Base-by-base conservation (phyloP, 2,797 vertebrate genomes). In the Lepidocolaptes lacrymiger region DNA sequence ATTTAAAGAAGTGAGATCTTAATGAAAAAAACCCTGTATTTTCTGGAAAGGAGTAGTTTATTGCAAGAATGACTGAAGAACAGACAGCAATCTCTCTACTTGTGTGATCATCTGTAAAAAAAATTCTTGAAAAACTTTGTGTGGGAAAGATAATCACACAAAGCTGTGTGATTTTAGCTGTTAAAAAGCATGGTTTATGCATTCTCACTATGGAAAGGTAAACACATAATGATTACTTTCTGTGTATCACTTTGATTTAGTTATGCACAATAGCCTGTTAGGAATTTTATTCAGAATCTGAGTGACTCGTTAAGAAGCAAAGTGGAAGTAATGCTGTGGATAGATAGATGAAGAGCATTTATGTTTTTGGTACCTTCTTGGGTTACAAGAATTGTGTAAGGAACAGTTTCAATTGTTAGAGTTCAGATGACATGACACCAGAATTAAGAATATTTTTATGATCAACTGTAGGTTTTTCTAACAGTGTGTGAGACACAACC, bases 401-500 rank as follows among this genome's bases (percentile, higher is more conserved):
- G 17, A 68, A 28, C 13, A 32, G 4, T 14, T 77, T 49, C 10
- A n/a, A 15, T 75, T 55, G 10, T 41, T 93, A 64, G 77, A 94
- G 64, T 91, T 83, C 82, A 94, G 56, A 62, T 63, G 78, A 46
- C 30, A 46, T 32, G 26, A 67, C 22, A 67, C 24, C 71, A 76
- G 48, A 96, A 78, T 79, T 59, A 84, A 77, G 87, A 85, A 59
- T 95, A 78, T 92, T 95, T 96, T 97, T 67, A 63, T 77, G 59
- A 67, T 64, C 37, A 92, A n/a, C 73, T 55, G 24, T 83, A 68
- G 7, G 1, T 88, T 93, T 97, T 94, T 91, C 63, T 84, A 80
- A 75, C n/a, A 41, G 32, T 61, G 7, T 59, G 18, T 34, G 49
- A 68, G 64, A 78, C 26, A 59, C 44, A 91, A 52, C 43, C 32